phyloP scores from a whole-genome alignment of 1,140 invertebrate genomes.

The Medauroidea extradentata region DNA sequence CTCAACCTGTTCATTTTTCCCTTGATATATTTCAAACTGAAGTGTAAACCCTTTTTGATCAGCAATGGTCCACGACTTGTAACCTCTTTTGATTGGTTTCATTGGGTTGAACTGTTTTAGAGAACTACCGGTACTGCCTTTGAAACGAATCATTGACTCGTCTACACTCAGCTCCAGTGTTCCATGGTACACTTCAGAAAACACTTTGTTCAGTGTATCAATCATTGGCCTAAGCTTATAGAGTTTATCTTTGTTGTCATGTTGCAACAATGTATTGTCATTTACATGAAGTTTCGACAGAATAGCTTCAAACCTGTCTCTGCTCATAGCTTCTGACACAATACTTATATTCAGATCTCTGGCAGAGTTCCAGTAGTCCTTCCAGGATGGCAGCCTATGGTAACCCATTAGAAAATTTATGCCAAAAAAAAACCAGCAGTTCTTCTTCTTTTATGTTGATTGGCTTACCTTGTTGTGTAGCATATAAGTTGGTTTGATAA shows the following conservation, averaged over 20 bases:
- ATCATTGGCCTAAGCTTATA: slow-evolving; percentile 18
- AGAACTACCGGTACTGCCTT: slow-evolving; percentile 15
- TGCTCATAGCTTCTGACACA: not conserved
- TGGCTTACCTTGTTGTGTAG: slow-evolving; percentile 32
- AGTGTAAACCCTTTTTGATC: slow-evolving; percentile 16
- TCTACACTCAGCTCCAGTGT: slow-evolving; percentile 15
- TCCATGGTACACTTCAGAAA: slow-evolving; percentile 11
- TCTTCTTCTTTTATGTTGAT: slow-evolving; percentile 32
- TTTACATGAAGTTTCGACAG: slow-evolving; percentile 16
- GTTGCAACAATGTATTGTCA: slow-evolving; percentile 10
- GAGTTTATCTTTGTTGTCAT: slow-evolving; percentile 16
- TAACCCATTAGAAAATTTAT: slow-evolving; percentile 34
- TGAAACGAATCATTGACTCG: slow-evolving; percentile 19
- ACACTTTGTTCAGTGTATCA: slow-evolving; percentile 10
- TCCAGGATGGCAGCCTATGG: not conserved
- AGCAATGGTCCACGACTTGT: slow-evolving; percentile 16
- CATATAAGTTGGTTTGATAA: slow-evolving; percentile 26
- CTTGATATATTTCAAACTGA: slow-evolving; percentile 20
- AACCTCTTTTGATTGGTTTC: slow-evolving; percentile 21
- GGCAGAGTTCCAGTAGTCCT: not conserved
- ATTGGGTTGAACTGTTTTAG: slow-evolving; percentile 14
- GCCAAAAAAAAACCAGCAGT: slow-evolving; percentile 33
- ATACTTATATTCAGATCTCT: not conserved
- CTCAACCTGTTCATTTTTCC: slow-evolving; percentile 17
- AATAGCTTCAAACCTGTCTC: slow-evolving; percentile 9